Conservation (phyloP, 37 sponge, comb jelly and placozoan genomes). For the Cliona cf. orientalis region DNA sequence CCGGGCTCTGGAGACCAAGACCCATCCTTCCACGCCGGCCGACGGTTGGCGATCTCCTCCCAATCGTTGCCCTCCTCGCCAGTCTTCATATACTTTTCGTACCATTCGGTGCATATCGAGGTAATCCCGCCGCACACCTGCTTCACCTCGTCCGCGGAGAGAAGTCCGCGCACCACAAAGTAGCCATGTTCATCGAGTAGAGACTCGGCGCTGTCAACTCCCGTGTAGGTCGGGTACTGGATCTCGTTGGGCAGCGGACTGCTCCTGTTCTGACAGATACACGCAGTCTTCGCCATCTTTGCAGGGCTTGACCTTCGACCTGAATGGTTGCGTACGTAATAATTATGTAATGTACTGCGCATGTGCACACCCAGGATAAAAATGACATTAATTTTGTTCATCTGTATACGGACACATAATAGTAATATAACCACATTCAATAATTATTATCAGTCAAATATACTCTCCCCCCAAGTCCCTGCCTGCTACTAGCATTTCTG, state of each 20-base stretch:
- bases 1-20: slow-evolving; percentile 17
- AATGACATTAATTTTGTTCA: too few relatives aligned
- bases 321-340: too few relatives aligned
- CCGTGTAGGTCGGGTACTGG: slow-evolving; percentile 16
- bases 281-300: too few relatives aligned
- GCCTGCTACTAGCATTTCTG: slow-evolving; percentile 51
- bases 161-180: slow-evolving; percentile 31
- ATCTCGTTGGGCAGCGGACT: neutral
- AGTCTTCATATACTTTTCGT: slow-evolving; percentile 15
- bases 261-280: slow-evolving; percentile 11
- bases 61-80: slow-evolving; percentile 53
- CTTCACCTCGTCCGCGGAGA: slow-evolving; percentile 55
- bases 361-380: too few relatives aligned
- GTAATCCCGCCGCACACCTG: slow-evolving; percentile 20
- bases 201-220: slow-evolving; percentile 17
- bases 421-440: too few relatives aligned
- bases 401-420: too few relatives aligned
- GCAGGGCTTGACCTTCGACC: too few relatives aligned
- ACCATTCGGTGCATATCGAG: slow-evolving; percentile 38
- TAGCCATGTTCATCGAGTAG: slow-evolving; percentile 51
- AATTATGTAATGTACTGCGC: too few relatives aligned
- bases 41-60: slow-evolving; percentile 64
- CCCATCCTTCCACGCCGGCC: slow-evolving; percentile 54
- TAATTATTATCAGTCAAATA: too few relatives aligned
- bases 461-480: slow-evolving; percentile 53